Evolutionary conservation across 2,888 invertebrate genomes (phyloP), one percentile per base, ranked within the genome.

Genomic region (Platynereis dumerilii): DNA sequence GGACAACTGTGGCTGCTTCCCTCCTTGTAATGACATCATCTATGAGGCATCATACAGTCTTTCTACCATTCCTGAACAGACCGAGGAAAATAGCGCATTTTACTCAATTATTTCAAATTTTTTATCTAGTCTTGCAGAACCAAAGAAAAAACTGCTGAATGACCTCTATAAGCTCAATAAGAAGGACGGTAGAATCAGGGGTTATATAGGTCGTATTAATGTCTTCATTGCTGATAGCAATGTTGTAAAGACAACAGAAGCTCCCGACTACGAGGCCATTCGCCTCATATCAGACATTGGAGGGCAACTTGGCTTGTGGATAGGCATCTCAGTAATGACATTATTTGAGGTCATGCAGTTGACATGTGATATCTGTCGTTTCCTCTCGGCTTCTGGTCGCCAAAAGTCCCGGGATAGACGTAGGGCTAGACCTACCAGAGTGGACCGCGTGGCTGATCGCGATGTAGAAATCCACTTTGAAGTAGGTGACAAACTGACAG

Each of bases 241-340:
- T 66, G 68, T 74, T 56, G 71, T 74, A 26, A 74, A 69, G 60
- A 74, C 73, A 17, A 72, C 69, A 22, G 74, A 74, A 63, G 66
- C 71, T 5, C 69, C 73, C n/a, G 74, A 74, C 58, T 74, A 74
- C 52, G 73, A 74, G 48, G 59, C 68, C 24, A 69, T 72, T 26
- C 64, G 73, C 12, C 68, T 74, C 22, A 63, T 74, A 20, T 69
- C 71, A 12, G 74, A 74, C 59, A 72, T 74, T 48, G 74, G 74
- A 1, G 74, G 74, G n/a, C 74, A 74, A 65, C 66, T 74, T 17
- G 74, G 74, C 0, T 64, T 73, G n/a, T 74, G 73, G 73, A 72
- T 74, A 52, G 74, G 74, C 45, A 72, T 72, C 10, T 74, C 72
- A 1, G 71, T 74, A 34, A 74, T 74, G 54, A 74, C 74, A 1